These are phyloP conservation scores for Drosophila buzzatii DNA, from an alignment of 2,888 invertebrate species.

Conservation along the genomic window DNA sequence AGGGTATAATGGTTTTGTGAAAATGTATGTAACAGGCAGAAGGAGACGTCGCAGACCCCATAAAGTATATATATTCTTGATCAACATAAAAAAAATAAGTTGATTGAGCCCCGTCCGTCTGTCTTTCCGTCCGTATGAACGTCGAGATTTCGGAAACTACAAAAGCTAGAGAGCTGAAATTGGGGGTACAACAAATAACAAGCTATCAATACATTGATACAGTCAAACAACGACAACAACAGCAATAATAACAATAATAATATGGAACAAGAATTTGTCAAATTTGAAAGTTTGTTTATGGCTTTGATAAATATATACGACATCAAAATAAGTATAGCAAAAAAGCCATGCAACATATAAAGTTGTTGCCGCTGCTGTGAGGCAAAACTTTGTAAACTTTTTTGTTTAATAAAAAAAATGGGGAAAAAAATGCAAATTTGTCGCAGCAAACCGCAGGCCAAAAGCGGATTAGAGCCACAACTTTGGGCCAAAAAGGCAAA, in stretches of 20 bases:
- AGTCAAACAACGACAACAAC: neutral
- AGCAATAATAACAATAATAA: neutral
- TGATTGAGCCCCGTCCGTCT: no score
- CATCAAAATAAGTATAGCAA: constrained; percentile 6
- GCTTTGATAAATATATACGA: no score
- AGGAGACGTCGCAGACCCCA: no score
- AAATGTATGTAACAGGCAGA: no score
- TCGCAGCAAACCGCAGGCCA: constrained; percentile 47
- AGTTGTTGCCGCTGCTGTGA: constrained; percentile 33
- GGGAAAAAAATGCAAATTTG: constrained; percentile 30
- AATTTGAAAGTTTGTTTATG: constrained; percentile 44
- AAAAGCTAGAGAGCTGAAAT: no score
- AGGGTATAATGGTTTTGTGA: no score
- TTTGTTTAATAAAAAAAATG: neutral
- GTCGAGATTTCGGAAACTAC: no score
- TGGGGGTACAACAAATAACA: neutral
- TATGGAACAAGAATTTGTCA: constrained; percentile 5
- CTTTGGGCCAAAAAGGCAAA: constrained; percentile 20
- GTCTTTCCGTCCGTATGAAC: no score
- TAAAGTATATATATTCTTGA: no score
- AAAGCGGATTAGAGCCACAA: constrained; percentile 53
- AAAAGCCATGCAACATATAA: constrained; percentile 35
- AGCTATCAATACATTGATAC: constrained; percentile 14
- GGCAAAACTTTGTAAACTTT: constrained; percentile 40
- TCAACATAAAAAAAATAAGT: no score